Percentiles rank a stretch among this genome's conserved stretches.
Conservation (phyloP, 1,140 invertebrate genomes). For the Drosophila tsacasi region DNA sequence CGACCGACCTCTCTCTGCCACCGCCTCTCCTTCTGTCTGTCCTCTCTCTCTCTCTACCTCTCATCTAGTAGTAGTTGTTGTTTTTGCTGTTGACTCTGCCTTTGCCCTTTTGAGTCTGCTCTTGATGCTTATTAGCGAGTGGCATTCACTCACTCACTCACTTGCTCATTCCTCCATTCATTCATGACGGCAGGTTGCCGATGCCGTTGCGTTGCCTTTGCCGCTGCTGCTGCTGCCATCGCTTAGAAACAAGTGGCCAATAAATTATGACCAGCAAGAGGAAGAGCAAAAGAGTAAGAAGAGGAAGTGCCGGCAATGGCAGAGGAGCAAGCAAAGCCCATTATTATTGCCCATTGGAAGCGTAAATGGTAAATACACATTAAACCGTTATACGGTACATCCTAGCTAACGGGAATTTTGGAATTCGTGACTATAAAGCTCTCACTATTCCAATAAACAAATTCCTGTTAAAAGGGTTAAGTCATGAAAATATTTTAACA, state of each 20-base stretch:
- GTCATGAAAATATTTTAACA: background rate
- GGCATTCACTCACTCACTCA: conserved; percentile 64
- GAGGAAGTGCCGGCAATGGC: conserved; percentile 15
- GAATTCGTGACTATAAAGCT: background rate
- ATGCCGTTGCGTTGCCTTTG: conserved; percentile 45
- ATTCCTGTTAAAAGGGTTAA: background rate
- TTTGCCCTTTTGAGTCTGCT: conserved; percentile 81
- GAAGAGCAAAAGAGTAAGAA: conserved; percentile 17
- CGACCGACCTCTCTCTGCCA: conserved; percentile 44
- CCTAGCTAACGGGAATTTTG: background rate
- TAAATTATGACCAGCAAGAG: conserved; percentile 72
- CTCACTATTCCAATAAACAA: background rate
- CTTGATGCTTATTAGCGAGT: conserved; percentile 81
- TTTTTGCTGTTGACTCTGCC: conserved; percentile 42
- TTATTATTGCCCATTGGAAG: conserved; percentile 77
- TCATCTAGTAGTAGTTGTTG: conserved; percentile 38
- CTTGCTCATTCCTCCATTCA: conserved; percentile 45
- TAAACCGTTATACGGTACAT: conserved; percentile 64
- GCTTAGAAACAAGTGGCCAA: conserved; percentile 82
- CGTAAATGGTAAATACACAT: conserved; percentile 78
- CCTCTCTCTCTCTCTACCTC: conserved; percentile 12
- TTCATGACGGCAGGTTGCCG: conserved; percentile 61
- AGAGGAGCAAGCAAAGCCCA: conserved; percentile 46
- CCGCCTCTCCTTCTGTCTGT: conserved; percentile 13
- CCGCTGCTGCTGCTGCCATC: conserved; percentile 44